Percentiles rank a stretch among this genome's conserved stretches.
Conservation (phyloP, 2,888 invertebrate genomes). For the Luperina nickerlii region DNA sequence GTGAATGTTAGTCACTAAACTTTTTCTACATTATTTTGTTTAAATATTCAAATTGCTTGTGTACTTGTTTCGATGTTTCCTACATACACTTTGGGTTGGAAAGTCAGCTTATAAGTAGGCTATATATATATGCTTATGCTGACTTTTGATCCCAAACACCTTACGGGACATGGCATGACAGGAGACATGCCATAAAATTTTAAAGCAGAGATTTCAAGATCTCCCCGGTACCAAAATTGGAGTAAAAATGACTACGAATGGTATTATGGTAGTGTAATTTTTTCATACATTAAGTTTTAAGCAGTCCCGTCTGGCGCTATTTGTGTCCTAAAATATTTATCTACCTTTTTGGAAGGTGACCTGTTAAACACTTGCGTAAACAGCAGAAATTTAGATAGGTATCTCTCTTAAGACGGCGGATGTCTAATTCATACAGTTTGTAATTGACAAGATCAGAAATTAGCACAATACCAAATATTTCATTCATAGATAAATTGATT, state of each 20-base stretch:
- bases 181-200: not conserved
- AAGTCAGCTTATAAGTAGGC: not conserved
- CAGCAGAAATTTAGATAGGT: not conserved
- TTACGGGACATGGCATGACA: not conserved
- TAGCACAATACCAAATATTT: conserved; percentile 9
- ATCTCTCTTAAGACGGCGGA: not conserved
- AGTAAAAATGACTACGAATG: not conserved
- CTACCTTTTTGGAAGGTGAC: conserved; percentile 31
- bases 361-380: conserved; percentile 24
- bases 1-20: conserved; percentile 43
- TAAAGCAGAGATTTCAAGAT: not conserved
- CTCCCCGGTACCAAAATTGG: not conserved
- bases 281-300: not conserved
- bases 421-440: conserved; percentile 2
- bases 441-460: conserved; percentile 21
- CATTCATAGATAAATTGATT: too few relatives aligned
- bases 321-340: not conserved
- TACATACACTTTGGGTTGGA: not conserved
- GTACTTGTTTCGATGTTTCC: not conserved
- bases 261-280: not conserved
- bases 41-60: conserved; percentile 20
- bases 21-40: conserved; percentile 23
- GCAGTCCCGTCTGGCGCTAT: not conserved
- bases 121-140: too few relatives aligned
- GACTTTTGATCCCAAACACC: not conserved